These are phyloP conservation scores for Tragelaphus eurycerus DNA, from an alignment of 2,797 vertebrate species.

Conservation along the genomic window DNA sequence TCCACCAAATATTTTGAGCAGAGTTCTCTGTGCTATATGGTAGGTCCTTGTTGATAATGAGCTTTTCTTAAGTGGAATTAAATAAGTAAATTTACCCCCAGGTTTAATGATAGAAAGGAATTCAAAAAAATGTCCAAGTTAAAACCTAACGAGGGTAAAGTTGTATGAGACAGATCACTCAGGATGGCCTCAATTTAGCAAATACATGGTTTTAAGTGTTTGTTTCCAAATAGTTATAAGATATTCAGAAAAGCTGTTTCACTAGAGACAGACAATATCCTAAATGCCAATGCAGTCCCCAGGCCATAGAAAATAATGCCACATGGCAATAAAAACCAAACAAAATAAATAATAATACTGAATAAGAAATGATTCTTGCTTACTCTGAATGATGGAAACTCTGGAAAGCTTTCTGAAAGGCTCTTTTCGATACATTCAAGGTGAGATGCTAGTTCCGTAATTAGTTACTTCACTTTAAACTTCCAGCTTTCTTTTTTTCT, in stretches of 20 bases:
- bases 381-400: not conserved
- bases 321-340: not conserved
- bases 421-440: not conserved
- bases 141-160: not conserved
- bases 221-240: not conserved
- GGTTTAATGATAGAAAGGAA: not conserved
- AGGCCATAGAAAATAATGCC: not conserved
- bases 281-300: not conserved
- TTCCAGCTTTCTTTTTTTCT: constrained; percentile 1
- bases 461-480: not conserved
- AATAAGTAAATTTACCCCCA: not conserved
- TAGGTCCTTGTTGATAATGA: not conserved
- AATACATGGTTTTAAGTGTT: not conserved
- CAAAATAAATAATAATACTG: not conserved
- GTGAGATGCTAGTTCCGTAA: not conserved
- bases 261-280: not conserved
- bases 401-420: not conserved
- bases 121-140: not conserved
- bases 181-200: not conserved
- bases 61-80: not conserved
- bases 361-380: not conserved
- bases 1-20: not conserved
- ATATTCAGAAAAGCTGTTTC: not conserved
- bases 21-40: not conserved
- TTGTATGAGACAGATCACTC: not conserved